Evolutionary conservation across 2,113 vertebrate species (phyloP).

Genomic region (Pachypanchax playfairii): DNA sequence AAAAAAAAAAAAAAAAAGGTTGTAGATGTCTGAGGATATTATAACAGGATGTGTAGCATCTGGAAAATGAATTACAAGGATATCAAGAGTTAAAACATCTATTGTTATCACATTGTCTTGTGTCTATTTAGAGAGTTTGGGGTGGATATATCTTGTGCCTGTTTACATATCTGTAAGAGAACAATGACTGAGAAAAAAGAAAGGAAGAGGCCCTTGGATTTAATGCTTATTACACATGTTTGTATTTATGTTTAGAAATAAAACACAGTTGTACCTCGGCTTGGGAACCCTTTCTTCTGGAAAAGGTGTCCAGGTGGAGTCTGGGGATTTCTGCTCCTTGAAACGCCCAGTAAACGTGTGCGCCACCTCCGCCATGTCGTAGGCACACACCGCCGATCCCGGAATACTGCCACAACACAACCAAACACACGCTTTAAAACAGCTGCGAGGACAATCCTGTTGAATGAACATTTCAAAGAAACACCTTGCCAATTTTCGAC

Average conservation of each 20-base stretch:
- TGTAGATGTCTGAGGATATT: too few relatives aligned
- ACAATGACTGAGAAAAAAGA: slow-evolving; percentile 12
- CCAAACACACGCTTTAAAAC: slow-evolving; percentile 27
- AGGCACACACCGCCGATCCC: slow-evolving; percentile 97
- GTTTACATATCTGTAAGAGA: slow-evolving; percentile 1
- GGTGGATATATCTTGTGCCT: neutral
- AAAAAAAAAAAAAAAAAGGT: slow-evolving; percentile 9
- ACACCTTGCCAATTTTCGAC: slow-evolving; percentile 49
- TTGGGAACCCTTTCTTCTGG: slow-evolving; percentile 95
- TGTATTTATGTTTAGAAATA: slow-evolving; percentile 35
- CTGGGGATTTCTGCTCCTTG: slow-evolving; percentile 97
- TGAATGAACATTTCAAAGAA: slow-evolving; percentile 52
- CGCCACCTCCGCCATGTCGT: slow-evolving; percentile 95
- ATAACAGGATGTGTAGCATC: too few relatives aligned
- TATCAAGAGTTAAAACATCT: neutral
- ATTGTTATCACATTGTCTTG: neutral
- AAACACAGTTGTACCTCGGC: slow-evolving; percentile 84
- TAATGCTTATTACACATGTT: neutral
- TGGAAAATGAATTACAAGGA: neutral
- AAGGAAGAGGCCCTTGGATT: slow-evolving; percentile 11
- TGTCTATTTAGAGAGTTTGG: neutral
- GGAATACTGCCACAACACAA: slow-evolving; percentile 86
- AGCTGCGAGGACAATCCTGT: slow-evolving; percentile 32
- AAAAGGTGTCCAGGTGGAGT: slow-evolving; percentile 97
- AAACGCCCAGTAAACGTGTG: slow-evolving; percentile 94